A percentile compares a stretch with the other conserved stretches of the same genome.
phyloP scores from a whole-genome alignment of 35 echinoderm and acorn worm species.

The Patiria miniata region DNA sequence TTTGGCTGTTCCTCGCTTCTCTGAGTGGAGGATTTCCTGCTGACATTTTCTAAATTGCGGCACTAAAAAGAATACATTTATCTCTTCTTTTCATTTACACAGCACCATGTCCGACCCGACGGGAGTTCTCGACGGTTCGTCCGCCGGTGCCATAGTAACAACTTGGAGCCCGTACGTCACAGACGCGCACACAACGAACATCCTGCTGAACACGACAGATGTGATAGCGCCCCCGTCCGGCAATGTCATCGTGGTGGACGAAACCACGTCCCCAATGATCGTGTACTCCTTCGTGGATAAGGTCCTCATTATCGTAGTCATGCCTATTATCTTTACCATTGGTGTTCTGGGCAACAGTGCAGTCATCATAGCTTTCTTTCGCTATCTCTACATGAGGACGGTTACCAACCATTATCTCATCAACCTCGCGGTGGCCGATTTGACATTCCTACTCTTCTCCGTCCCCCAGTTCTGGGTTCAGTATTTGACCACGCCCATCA shows the following conservation, averaged over 20 bases:
- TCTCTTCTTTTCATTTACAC: background rate
- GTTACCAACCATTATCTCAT: slow-evolving; percentile 97
- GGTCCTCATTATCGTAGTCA: slow-evolving; percentile 78
- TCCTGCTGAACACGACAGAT: background rate
- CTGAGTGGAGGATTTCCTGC: too few species aligned
- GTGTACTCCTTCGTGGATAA: slow-evolving; percentile 74
- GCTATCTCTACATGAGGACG: slow-evolving; percentile 86
- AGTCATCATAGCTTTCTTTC: slow-evolving; percentile 80
- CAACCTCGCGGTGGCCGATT: slow-evolving; percentile 83
- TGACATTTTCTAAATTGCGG: too few species aligned
- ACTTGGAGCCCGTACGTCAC: slow-evolving; percentile 29
- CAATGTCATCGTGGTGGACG: slow-evolving; percentile 20
- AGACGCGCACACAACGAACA: background rate
- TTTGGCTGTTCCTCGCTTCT: too few species aligned
- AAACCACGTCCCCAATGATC: slow-evolving; percentile 29
- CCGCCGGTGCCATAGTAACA: background rate
- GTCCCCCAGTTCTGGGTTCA: slow-evolving; percentile 82
- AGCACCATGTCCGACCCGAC: background rate
- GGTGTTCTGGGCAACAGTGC: slow-evolving; percentile 88
- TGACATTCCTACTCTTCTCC: slow-evolving; percentile 79
- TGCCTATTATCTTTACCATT: slow-evolving; percentile 91
- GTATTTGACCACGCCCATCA: slow-evolving; percentile 62
- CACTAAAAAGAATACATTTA: too few species aligned
- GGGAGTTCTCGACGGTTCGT: slow-evolving; percentile 1
- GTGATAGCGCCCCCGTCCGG: background rate